Percentiles rank a stretch among this genome's conserved stretches.
phyloP scores from a whole-genome alignment of 2,113 vertebrate species.

The Tetrax tetrax region DNA sequence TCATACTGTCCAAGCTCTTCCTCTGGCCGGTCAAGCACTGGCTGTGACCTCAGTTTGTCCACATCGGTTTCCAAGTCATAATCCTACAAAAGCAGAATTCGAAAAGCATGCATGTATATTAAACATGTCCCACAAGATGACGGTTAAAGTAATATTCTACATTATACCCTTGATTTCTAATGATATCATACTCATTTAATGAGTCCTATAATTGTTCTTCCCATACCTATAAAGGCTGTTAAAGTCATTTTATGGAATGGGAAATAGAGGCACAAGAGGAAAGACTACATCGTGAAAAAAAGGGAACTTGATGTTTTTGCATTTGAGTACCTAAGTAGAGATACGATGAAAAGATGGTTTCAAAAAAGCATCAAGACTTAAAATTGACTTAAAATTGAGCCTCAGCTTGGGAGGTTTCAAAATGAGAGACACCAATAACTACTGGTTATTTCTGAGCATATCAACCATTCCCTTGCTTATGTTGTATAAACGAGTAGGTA shows the following conservation, averaged over 20 bases:
- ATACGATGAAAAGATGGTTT: neutral
- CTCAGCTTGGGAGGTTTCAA: neutral
- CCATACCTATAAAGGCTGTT: neutral
- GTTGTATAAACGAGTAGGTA: neutral
- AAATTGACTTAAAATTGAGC: neutral
- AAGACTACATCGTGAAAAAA: neutral
- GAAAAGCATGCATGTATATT: neutral
- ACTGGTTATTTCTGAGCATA: neutral
- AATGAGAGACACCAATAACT: neutral
- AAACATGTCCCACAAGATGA: neutral
- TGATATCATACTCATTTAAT: neutral
- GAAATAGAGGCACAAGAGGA: neutral
- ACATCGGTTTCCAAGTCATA: slow-evolving; percentile 91
- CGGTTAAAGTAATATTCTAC: neutral
- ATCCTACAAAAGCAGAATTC: slow-evolving; percentile 76
- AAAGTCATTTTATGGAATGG: neutral
- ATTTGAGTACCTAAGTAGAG: neutral
- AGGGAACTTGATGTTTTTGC: neutral
- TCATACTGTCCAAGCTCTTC: slow-evolving; percentile 83
- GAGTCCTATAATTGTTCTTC: neutral
- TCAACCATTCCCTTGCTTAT: neutral
- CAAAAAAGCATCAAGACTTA: neutral
- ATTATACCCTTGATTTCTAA: neutral
- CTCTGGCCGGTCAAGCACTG: slow-evolving; percentile 78
- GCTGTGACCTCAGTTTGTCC: slow-evolving; percentile 75